phyloP scores from a whole-genome alignment of 2,797 vertebrate species.

The Decapterus maruadsi region DNA sequence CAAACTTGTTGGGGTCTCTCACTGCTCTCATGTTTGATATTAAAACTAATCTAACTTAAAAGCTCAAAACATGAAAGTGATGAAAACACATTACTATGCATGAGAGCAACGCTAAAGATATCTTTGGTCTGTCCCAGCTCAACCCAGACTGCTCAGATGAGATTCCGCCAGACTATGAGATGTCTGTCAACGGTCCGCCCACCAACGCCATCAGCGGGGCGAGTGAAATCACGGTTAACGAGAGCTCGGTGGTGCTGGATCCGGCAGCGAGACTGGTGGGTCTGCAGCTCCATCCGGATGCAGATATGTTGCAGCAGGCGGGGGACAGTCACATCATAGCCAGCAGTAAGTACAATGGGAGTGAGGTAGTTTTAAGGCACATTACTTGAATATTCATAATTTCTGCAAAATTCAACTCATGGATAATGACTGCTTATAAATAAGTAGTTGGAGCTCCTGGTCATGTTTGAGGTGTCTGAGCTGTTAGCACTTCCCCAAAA shows the following conservation, averaged over 20 bases:
- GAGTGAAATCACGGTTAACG: constrained; percentile 92
- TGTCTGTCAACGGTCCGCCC: constrained; percentile 88
- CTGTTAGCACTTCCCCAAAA: too few relatives aligned
- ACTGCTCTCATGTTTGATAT: not conserved
- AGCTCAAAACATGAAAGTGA: not conserved
- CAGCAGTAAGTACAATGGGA: constrained; percentile 87
- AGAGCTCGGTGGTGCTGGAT: constrained; percentile 93
- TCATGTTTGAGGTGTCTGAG: too few relatives aligned
- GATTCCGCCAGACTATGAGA: constrained; percentile 92
- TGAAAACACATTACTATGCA: not conserved
- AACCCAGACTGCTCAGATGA: constrained; percentile 94
- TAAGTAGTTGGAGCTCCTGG: too few relatives aligned
- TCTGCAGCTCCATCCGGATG: constrained; percentile 86
- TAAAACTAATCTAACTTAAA: not conserved
- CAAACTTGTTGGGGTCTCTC: not conserved
- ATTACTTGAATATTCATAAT: too few relatives aligned
- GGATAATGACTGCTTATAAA: too few relatives aligned
- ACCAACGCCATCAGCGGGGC: constrained; percentile 92
- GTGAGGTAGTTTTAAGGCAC: too few relatives aligned
- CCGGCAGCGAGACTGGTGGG: constrained; percentile 83
- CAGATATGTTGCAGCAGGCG: constrained; percentile 81
- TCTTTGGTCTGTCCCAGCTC: constrained; percentile 81
- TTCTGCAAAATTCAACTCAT: too few relatives aligned
- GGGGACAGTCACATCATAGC: constrained; percentile 87
- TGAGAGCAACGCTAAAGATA: not conserved